A percentile compares a stretch with the other conserved stretches of the same genome.
phyloP scores from a whole-genome alignment of 2,113 vertebrate genomes.

The Vulpes ferrilata region DNA sequence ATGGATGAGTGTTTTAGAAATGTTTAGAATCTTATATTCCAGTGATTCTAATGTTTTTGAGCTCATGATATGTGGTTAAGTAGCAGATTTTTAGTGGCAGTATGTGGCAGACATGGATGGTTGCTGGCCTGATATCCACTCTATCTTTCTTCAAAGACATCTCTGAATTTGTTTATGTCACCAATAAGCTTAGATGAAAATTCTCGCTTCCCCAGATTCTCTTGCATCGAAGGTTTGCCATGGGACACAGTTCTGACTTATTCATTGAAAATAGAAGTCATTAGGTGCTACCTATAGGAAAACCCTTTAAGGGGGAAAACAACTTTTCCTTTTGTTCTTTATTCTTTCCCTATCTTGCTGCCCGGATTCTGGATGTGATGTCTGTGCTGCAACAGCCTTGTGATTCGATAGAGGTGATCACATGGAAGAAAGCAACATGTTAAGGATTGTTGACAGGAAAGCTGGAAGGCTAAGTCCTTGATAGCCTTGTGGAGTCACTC shows the following conservation, averaged over 20 bases:
- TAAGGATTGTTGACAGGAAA: not conserved
- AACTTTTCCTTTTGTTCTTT: not conserved
- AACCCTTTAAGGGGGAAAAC: not conserved
- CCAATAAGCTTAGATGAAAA: not conserved
- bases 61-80: not conserved
- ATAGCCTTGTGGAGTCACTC: not conserved
- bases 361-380: not conserved
- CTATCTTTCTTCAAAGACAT: not conserved
- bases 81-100: not conserved
- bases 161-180: not conserved
- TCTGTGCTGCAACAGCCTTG: not conserved
- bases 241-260: not conserved
- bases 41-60: not conserved
- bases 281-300: not conserved
- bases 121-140: not conserved
- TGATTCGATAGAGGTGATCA: not conserved
- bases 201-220: not conserved
- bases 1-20: constrained; percentile 8
- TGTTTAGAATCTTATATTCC: not conserved
- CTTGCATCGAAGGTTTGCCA: not conserved
- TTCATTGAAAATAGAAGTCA: not conserved
- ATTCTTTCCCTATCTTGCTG: not conserved
- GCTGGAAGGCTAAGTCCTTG: not conserved
- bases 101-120: not conserved
- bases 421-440: not conserved